A percentile compares a stretch with the other conserved stretches of the same genome.
Conservation (phyloP, 2,888 invertebrate genomes). For the Acleris holmiana region DNA sequence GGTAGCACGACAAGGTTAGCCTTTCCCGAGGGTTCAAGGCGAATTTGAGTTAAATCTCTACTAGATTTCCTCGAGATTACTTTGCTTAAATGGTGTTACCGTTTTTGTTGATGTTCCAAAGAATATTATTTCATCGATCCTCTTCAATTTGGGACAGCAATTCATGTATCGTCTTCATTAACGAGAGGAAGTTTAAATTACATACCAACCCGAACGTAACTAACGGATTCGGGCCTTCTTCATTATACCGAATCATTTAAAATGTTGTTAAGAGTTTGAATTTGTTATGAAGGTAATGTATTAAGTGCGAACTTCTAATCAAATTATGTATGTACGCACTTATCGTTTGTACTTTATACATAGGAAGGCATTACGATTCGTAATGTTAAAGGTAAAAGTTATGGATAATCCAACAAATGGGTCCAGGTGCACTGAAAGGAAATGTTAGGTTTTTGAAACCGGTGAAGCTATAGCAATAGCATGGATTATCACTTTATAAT, state of each 20-base stretch:
- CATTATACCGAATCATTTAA: constrained; percentile 32
- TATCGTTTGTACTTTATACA: not conserved
- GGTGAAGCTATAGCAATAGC: constrained; percentile 10
- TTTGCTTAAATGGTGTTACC: constrained; percentile 24
- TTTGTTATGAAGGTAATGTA: constrained; percentile 18
- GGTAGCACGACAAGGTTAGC: constrained; percentile 68
- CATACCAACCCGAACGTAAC: constrained; percentile 20
- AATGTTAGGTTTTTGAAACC: constrained; percentile 6
- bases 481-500: constrained; percentile 59
- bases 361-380: too few species aligned
- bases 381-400: too few species aligned
- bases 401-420: too few species aligned
- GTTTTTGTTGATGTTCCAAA: constrained; percentile 2
- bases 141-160: constrained; percentile 11
- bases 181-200: constrained; percentile 28
- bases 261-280: constrained; percentile 31
- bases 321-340: not conserved
- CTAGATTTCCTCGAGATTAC: constrained; percentile 53
- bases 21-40: constrained; percentile 47
- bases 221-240: constrained; percentile 19
- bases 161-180: constrained; percentile 19
- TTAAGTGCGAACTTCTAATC: not conserved
- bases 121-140: constrained; percentile 13
- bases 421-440: not conserved
- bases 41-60: constrained; percentile 57